Evolutionary conservation across 2,888 invertebrate species (phyloP), one percentile per base, ranked within the genome.

Genomic region (Opisthograptis luteolata): DNA sequence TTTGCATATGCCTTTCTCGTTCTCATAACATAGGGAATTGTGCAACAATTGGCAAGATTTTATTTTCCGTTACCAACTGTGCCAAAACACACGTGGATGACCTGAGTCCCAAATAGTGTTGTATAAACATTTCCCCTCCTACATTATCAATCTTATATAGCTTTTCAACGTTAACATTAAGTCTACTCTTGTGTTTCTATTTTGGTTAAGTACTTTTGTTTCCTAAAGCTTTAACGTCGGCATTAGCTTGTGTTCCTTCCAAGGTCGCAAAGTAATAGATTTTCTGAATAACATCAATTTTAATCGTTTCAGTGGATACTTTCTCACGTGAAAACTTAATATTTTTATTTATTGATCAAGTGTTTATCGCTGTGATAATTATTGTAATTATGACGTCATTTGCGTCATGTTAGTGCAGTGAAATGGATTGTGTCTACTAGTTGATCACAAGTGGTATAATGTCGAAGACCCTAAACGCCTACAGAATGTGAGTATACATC

Each of bases 381-480:
- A 9, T 58, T 41, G 61, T 45, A 60, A 65, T 68, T 59, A 62
- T 61, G 60, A 51, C 46, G 62, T 52, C 62, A 54, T 34, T 64
- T 55, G 49, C 63, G 57, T 66, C 64, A 68, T 73, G 72, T 55
- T 73, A 70, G 77, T 81, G 79, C 67, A 73, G 80, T 85, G 86
- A 76, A 74, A 80, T 82, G 83, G 68, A 77, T 76, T 70, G 60
- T 68, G 64, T 62, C 64, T 76, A 67, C 58, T 77, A 77, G 69
- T 71, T 60, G 55, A 60, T 61, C 62, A 70, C 62, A 64, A 56
- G 55, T 68, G 64, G 65, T 81, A 93, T 92, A 85, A 96, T 96
- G 95, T 96, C 96, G 91, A 96, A 96, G 93, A 95, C 95, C 82
- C 94, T 96, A 84, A 96, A 96, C 92, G 96, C 96, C 79, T 96